Base-by-base conservation (phyloP, 2,888 invertebrate genomes). In the Frankliniella intonsa region DNA sequence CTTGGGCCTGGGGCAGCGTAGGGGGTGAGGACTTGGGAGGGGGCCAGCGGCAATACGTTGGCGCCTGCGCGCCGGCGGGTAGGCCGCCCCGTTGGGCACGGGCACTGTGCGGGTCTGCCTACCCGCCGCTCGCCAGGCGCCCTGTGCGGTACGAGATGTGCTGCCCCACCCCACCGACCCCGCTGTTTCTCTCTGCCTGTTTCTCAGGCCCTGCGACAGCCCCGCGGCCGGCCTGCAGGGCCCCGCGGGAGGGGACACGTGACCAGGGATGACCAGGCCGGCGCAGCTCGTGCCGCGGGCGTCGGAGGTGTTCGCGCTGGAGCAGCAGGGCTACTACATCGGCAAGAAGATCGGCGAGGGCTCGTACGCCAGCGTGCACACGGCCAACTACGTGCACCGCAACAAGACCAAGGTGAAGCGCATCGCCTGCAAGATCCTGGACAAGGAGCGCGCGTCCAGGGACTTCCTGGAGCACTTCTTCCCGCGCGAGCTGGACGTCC, bases 381-480 rank as follows among this genome's bases (percentile, higher is more conserved):
- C 95, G 85, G 95, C 97, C 86, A 92, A 94, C 87, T 94, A 94
- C 89, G 91, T 93, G 85, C 94, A 95, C 88, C 91, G 91, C 55
- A 90, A 91, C 83, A 93, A 76, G 69, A 76, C 25, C 69, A 76
- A 93, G 87, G 92, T 92, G 86, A 92, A 94, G 89, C 92, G 92
- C 86, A 90, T 96, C 83, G 96, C 95, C 38, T 96, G 95, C 88
- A 97, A 97, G 89, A 95, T 97, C 86, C 96, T 97, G 86, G 95
- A 97, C 87, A 95, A 95, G 87, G 93, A 93, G 85, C 95, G 94
- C 88, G 96, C 96, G 80, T 96, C 96, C 12, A 90, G 91, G 83
- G 97, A 97, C 89, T 97, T 97, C 89, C 91, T 96, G 85, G 93
- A 94, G 85, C 96, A 96, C 89, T 98, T 98, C 89, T 95, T 97